Evolutionary conservation across 2,888 invertebrate species (phyloP).

Genomic region (Panorpa germanica): DNA sequence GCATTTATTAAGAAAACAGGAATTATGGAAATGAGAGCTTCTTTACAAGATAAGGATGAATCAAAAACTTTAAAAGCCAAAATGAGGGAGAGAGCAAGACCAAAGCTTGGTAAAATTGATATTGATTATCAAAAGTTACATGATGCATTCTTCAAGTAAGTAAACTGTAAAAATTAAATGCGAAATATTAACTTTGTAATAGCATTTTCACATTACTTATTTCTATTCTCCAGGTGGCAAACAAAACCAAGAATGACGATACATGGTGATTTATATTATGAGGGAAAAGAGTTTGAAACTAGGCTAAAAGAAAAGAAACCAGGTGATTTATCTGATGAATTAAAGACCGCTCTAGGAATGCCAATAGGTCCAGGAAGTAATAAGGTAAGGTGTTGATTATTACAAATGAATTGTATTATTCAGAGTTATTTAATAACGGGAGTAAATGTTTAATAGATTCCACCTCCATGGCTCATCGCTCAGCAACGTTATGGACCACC

Average conservation of each 20-base stretch:
- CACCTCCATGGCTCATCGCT: slow-evolving; percentile 92
- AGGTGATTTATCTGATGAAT: slow-evolving; percentile 88
- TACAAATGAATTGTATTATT: background rate
- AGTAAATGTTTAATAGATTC: no score
- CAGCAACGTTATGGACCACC: slow-evolving; percentile 98
- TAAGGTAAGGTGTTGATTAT: slow-evolving; percentile 31
- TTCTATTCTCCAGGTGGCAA: slow-evolving; percentile 57
- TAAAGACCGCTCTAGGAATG: slow-evolving; percentile 95
- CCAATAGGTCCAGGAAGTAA: slow-evolving; percentile 88
- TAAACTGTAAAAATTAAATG: slow-evolving; percentile 11
- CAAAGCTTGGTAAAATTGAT: slow-evolving; percentile 98
- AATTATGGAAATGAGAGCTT: slow-evolving; percentile 99
- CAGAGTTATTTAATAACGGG: background rate
- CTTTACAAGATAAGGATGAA: slow-evolving; percentile 93
- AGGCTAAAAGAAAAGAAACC: slow-evolving; percentile 96
- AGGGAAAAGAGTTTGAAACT: slow-evolving; percentile 98
- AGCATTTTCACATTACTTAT: background rate
- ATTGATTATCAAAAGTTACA: slow-evolving; percentile 99
- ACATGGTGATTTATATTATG: slow-evolving; percentile 97
- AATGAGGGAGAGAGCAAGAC: slow-evolving; percentile 91
- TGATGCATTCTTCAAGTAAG: slow-evolving; percentile 91
- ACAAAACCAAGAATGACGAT: slow-evolving; percentile 98
- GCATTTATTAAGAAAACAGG: slow-evolving; percentile 98
- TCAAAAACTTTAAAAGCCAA: slow-evolving; percentile 88
- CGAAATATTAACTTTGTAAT: background rate